phyloP scores from a whole-genome alignment of 1,140 invertebrate genomes.

The Monomorium pharaonis region DNA sequence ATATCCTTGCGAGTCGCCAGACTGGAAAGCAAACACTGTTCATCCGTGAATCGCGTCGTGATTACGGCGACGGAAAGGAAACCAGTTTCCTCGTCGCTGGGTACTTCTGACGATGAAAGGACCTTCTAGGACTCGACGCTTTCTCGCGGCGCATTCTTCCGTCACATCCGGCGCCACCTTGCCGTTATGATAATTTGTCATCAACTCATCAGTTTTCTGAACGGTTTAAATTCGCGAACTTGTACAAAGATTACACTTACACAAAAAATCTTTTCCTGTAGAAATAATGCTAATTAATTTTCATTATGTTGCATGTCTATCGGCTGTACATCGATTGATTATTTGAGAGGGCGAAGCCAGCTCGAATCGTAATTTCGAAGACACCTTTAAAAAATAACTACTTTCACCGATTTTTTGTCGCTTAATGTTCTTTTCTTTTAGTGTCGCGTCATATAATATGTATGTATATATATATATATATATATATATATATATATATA shows the following conservation, averaged over 20 bases:
- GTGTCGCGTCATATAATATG: slow-evolving; percentile 21
- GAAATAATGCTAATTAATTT: neutral
- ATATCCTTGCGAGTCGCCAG: slow-evolving; percentile 36
- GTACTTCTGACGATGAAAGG: slow-evolving; percentile 26
- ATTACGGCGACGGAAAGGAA: slow-evolving; percentile 46
- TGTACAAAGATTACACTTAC: neutral
- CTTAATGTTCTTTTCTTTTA: slow-evolving; percentile 30
- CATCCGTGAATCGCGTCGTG: slow-evolving; percentile 50
- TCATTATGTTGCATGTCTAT: neutral
- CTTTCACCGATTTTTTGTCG: slow-evolving; percentile 37
- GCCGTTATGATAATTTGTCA: slow-evolving; percentile 54
- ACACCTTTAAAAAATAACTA: slow-evolving; percentile 68
- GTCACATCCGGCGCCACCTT: slow-evolving; percentile 12
- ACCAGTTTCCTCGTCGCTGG: slow-evolving; percentile 33
- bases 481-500: slow-evolving; percentile 50
- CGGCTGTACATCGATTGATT: neutral
- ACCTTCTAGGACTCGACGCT: neutral
- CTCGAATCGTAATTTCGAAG: slow-evolving; percentile 39
- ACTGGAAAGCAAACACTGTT: slow-evolving; percentile 63
- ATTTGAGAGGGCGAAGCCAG: slow-evolving; percentile 32
- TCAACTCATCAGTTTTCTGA: slow-evolving; percentile 8
- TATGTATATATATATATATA: slow-evolving; percentile 35
- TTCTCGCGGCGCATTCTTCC: slow-evolving; percentile 18
- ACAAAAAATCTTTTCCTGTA: neutral
- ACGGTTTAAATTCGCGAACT: neutral